phyloP scores from a whole-genome alignment of 2,888 invertebrate genomes.

The Rhopalosiphum nymphaeae region DNA sequence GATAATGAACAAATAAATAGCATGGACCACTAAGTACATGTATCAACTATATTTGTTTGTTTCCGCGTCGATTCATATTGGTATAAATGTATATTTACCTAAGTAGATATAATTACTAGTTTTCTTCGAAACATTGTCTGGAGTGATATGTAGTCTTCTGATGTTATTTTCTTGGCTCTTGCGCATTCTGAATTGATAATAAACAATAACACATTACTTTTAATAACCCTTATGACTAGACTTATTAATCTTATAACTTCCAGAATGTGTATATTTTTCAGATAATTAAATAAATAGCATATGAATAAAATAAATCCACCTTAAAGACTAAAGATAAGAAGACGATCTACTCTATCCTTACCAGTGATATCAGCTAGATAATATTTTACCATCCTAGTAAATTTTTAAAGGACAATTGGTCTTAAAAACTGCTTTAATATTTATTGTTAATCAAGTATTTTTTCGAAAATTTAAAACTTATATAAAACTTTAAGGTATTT shows the following conservation, averaged over 20 bases:
- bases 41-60: not conserved
- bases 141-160: not conserved
- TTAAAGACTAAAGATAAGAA: no score
- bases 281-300: not conserved
- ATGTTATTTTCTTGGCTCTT: not conserved
- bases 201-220: not conserved
- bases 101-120: not conserved
- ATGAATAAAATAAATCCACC: not conserved
- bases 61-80: not conserved
- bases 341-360: no score
- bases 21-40: not conserved
- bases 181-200: not conserved
- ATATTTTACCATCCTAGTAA: no score
- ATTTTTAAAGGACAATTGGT: no score
- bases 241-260: not conserved
- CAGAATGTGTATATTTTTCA: not conserved
- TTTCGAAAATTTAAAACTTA: no score
- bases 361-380: no score
- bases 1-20: constrained; percentile 1
- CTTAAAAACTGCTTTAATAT: no score
- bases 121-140: not conserved
- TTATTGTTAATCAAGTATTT: no score
- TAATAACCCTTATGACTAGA: not conserved
- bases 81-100: not conserved
- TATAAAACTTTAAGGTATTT: no score